Evolutionary conservation across 2,797 vertebrate species (phyloP), one percentile per base, ranked within the genome.

Genomic region (Sebastes trivittatus): DNA sequence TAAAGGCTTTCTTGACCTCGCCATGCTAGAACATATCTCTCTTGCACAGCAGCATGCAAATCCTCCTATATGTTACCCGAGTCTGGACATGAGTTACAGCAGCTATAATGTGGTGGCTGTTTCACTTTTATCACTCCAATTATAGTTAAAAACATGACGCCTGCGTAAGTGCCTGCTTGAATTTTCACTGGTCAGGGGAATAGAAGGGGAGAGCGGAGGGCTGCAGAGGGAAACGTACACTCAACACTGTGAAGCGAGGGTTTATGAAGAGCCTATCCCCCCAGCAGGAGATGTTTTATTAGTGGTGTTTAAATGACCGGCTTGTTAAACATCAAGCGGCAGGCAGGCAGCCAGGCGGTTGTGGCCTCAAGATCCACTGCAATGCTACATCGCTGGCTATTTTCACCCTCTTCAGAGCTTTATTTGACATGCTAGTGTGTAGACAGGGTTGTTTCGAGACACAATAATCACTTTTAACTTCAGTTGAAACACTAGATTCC

Each of bases 311-410:
- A 95, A 96, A 95, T 94, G 91, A 94, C 89, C 84, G 65, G 89
- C 92, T 93, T 94, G 92, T 95, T 93, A 95, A 95, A 95, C 93
- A 93, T 95, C 92, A 95, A 95, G 92, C 89, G 52, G 88, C 91
- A 88, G 87, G 89, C 82, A 52, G 73, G 87, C 88, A 61, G 86
- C 84, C 85, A 80, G 86, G 88, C 83, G 72, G 83, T 87, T 81
- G 88, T 36, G 89, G 90, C 91, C 86, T 87, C 81, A 64, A 78
- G 90, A 88, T 84, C 84, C 55, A 5, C 70, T 56, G 77, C 88
- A 80, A 73, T 64, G 88, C 86, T 77, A 80, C 87, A 87, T 79
- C 64, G 27, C 87, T 90, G 92, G 90, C 93, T 94, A 90, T 93
- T 93, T 95, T 92, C 93, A 92, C 91, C 89, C 90, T 88, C 82